Evolutionary conservation across 2,797 vertebrate genomes (phyloP).

Genomic region (Tangara arthus): DNA sequence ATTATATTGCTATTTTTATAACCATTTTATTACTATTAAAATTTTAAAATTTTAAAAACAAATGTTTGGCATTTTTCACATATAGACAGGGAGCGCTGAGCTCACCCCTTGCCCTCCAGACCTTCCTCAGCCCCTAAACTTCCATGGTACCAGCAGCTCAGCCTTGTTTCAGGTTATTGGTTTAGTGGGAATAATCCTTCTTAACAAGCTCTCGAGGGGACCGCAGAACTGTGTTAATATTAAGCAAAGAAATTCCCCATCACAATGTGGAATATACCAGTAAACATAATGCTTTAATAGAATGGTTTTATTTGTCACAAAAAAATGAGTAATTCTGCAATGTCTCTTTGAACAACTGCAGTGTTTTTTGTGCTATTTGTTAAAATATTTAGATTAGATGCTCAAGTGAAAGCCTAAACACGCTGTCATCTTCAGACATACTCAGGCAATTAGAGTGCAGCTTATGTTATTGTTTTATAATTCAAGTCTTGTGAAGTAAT

Average conservation of each 20-base stretch:
- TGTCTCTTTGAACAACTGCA: neutral
- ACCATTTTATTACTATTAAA: no score
- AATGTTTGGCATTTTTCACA: no score
- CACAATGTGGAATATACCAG: neutral
- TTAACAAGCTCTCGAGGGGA: neutral
- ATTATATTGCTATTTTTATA: no score
- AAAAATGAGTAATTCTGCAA: neutral
- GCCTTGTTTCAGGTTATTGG: neutral
- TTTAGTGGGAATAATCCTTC: neutral
- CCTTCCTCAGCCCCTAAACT: neutral
- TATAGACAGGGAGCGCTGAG: neutral
- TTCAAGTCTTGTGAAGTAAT: slow-evolving; percentile 58
- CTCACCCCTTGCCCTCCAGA: neutral
- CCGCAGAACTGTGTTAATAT: neutral
- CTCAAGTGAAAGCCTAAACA: slow-evolving; percentile 67
- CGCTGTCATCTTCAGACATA: slow-evolving; percentile 54
- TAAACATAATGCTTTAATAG: neutral
- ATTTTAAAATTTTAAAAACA: no score
- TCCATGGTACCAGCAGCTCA: neutral
- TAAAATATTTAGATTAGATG: slow-evolving; percentile 73
- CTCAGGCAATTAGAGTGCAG: slow-evolving; percentile 65
- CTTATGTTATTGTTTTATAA: slow-evolving; percentile 65
- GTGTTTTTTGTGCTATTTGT: slow-evolving; percentile 1
- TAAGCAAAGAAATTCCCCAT: neutral
- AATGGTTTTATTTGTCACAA: neutral